Conservation (phyloP, 2,797 vertebrate genomes). For the Rhinatrema bivittatum region DNA sequence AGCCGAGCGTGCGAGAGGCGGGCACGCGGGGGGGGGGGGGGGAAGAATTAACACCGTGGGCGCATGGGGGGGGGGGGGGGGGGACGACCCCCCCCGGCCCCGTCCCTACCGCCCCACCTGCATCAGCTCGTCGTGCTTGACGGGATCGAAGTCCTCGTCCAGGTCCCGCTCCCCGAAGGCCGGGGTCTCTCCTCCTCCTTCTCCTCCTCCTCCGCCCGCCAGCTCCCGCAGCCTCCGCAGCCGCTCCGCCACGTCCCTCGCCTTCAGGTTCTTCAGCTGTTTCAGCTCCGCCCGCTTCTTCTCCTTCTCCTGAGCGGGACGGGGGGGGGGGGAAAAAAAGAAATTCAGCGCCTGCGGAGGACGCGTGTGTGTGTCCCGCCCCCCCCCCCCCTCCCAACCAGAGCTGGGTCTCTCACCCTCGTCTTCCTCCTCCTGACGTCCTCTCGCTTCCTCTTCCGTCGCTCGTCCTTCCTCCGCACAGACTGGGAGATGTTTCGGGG, state of each 20-base stretch:
- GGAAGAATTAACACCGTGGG: not conserved
- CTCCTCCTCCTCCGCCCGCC: no score
- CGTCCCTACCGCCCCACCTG: constrained; percentile 47
- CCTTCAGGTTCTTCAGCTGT: constrained; percentile 85
- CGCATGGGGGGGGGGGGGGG: not conserved
- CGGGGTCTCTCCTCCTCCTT: constrained; percentile 59
- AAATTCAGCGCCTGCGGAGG: not conserved
- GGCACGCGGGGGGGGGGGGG: not conserved
- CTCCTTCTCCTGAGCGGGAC: constrained; percentile 65
- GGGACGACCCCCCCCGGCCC: no score
- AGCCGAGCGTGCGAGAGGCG: no score
- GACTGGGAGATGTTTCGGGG: constrained; percentile 76
- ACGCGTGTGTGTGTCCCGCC: not conserved
- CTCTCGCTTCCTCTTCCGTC: constrained; percentile 71
- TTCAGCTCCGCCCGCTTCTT: constrained; percentile 80
- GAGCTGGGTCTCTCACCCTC: constrained; percentile 47
- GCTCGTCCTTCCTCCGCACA: constrained; percentile 76
- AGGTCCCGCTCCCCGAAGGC: constrained; percentile 64
- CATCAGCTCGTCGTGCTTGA: constrained; percentile 77
- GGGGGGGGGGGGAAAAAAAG: not conserved
- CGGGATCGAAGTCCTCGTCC: constrained; percentile 74
- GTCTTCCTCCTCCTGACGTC: constrained; percentile 70
- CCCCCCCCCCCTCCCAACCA: not conserved
- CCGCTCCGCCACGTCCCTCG: constrained; percentile 73
- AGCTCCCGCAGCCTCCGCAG: constrained; percentile 69